A percentile compares a stretch with the other conserved stretches of the same genome.
These are phyloP conservation scores for Rhopalosiphum maidis DNA, from an alignment of 1,140 invertebrate genomes.

Conservation along the genomic window DNA sequence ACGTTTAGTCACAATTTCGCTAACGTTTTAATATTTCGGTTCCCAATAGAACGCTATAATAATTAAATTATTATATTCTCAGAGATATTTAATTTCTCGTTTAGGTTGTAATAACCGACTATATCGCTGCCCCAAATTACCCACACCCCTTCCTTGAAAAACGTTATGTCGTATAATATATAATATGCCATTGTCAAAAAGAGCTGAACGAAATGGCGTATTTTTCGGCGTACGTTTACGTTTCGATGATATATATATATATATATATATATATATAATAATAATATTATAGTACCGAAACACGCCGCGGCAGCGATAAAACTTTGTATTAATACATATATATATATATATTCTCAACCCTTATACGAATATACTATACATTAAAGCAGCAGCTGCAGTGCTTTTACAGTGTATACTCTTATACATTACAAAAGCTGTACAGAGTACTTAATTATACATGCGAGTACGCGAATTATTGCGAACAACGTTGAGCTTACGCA, in stretches of 20 bases:
- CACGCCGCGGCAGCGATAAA: not conserved
- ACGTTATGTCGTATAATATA: not conserved
- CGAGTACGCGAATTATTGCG: not conserved
- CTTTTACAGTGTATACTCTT: not conserved
- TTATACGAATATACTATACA: not conserved
- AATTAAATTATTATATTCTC: not conserved
- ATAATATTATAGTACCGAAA: not conserved
- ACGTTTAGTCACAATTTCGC: too few relatives aligned
- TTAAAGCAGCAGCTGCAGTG: not conserved
- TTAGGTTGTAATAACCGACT: not conserved
- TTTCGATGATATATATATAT: not conserved
- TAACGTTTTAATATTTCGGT: not conserved
- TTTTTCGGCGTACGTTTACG: not conserved
- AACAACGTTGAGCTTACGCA: not conserved
- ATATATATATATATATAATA: not conserved
- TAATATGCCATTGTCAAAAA: not conserved
- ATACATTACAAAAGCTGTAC: not conserved
- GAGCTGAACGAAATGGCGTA: not conserved
- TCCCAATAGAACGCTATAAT: not conserved
- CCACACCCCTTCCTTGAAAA: not conserved
- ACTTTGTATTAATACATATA: not conserved
- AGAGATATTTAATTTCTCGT: not conserved
- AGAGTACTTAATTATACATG: not conserved
- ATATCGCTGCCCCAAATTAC: not conserved
- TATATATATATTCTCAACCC: too few relatives aligned